Base-by-base conservation (phyloP, 2,888 invertebrate genomes). In the Rotaria macrura region DNA sequence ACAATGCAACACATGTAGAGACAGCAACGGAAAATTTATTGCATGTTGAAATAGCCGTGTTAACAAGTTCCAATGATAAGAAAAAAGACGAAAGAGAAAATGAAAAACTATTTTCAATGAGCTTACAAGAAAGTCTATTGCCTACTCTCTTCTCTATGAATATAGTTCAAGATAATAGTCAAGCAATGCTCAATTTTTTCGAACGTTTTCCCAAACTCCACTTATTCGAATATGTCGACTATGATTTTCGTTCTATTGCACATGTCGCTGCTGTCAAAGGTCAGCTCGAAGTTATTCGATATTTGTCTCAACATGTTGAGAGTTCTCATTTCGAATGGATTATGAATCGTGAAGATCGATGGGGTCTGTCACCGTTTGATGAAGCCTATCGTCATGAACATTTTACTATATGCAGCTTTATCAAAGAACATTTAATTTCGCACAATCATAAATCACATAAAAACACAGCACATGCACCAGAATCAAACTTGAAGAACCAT, bases 401-500 rank as follows among this genome's bases (percentile, higher is more conserved):
- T 34, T 12, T 14, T 10, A 2, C 29, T 29, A 65, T 65, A 29
- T 65, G 29, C 4, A 34, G 1, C 14, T n/a, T 25, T 65, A 5
- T 34, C 0, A 65, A 25, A 6, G 34, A 65, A 34, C 1, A 29
- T 29, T 34, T 34, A 14, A 4, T 9, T 7, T 3, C 23, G 6
- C 2, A 1, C 23, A 1, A 2, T 0, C 23, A 7, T 1, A 7
- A 1, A 25, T 54, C 9, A 0, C 29, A 4, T n/a, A 2, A 65
- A 9, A 65, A 25, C 3, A n/a, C 2, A 3, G n/a, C 12, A n/a
- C n/a, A n/a, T n/a, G n/a, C n/a, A n/a, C n/a, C n/a, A n/a, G n/a
- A n/a, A n/a, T n/a, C n/a, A n/a, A n/a, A n/a, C n/a, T n/a, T n/a
- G 4, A 12, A 57, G 25, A 29, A 2, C 25, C 10, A 65, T 14